These are phyloP conservation scores for Dyspetes luteomarginatus DNA, from an alignment of 2,888 invertebrate species.

Conservation along the genomic window DNA sequence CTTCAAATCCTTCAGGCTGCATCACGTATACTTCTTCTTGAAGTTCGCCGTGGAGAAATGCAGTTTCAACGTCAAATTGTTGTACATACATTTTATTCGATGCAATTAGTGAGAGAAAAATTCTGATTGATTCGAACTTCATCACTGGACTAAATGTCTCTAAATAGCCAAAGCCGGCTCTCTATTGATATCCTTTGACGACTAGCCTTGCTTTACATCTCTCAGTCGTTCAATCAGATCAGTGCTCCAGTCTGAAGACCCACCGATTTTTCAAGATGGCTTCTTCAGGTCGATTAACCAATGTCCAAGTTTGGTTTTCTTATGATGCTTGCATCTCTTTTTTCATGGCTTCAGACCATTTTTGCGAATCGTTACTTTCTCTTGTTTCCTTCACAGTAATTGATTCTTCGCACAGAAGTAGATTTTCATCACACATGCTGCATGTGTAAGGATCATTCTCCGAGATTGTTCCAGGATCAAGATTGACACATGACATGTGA, in stretches of 20 bases:
- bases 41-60: conserved; percentile 54
- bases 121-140: conserved; percentile 41
- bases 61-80: conserved; percentile 62
- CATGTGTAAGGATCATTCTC: conserved; percentile 14
- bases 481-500: no score
- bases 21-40: conserved; percentile 64
- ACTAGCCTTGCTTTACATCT: conserved; percentile 53
- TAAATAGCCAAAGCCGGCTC: conserved; percentile 50
- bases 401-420: conserved; percentile 40
- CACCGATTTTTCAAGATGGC: conserved; percentile 36
- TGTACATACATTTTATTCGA: conserved; percentile 36
- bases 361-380: not conserved
- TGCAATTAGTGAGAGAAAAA: conserved; percentile 67
- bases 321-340: conserved; percentile 43
- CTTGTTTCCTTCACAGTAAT: no score
- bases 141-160: conserved; percentile 57
- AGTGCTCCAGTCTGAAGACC: conserved; percentile 30
- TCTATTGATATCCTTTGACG: conserved; percentile 62
- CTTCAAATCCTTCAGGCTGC: conserved; percentile 66
- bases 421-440: conserved; percentile 23
- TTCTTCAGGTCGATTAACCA: conserved; percentile 3
- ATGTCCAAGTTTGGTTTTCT: conserved; percentile 50
- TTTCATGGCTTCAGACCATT: conserved; percentile 46
- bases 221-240: conserved; percentile 52
- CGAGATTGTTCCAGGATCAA: conserved; percentile 27